phyloP scores from a whole-genome alignment of 2,113 vertebrate species.

The Dascyllus trimaculatus region DNA sequence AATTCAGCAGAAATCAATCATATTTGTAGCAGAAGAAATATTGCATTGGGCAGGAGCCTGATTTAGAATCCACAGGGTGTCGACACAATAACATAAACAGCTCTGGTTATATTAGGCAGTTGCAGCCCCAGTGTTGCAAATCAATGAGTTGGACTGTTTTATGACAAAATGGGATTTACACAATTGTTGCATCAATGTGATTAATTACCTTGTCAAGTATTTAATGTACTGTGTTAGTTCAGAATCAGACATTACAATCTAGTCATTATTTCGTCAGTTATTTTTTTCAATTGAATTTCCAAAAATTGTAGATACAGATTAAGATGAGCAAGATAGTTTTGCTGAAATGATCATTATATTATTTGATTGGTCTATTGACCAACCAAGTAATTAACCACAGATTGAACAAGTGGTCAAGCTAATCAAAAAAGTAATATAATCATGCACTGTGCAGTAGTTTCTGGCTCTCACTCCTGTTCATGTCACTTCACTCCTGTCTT shows the following conservation, averaged over 20 bases:
- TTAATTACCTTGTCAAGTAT: not conserved
- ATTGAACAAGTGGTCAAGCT: not conserved
- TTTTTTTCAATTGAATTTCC: not conserved
- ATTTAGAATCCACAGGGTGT: conserved; percentile 21
- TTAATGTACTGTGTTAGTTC: conserved; percentile 2
- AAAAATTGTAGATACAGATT: too few species aligned
- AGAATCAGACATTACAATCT: conserved; percentile 12
- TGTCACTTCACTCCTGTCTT: not conserved
- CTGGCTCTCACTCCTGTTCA: not conserved
- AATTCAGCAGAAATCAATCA: conserved; percentile 44
- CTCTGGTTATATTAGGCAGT: not conserved
- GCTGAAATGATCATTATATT: not conserved
- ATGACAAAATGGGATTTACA: not conserved
- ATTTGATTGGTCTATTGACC: conserved; percentile 2
- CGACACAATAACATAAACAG: conserved; percentile 1
- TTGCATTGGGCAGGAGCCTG: conserved; percentile 21
- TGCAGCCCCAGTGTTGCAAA: not conserved
- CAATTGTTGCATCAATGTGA: not conserved
- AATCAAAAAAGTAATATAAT: too few species aligned
- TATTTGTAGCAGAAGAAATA: conserved; percentile 8
- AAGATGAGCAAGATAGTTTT: too few species aligned
- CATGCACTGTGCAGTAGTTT: not conserved
- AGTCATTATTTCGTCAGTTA: not conserved
- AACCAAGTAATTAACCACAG: not conserved
- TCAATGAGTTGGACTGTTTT: not conserved